Percentiles rank a stretch among this genome's conserved stretches.
phyloP scores from a whole-genome alignment of 2,888 invertebrate species.

The Apoderus coryli region DNA sequence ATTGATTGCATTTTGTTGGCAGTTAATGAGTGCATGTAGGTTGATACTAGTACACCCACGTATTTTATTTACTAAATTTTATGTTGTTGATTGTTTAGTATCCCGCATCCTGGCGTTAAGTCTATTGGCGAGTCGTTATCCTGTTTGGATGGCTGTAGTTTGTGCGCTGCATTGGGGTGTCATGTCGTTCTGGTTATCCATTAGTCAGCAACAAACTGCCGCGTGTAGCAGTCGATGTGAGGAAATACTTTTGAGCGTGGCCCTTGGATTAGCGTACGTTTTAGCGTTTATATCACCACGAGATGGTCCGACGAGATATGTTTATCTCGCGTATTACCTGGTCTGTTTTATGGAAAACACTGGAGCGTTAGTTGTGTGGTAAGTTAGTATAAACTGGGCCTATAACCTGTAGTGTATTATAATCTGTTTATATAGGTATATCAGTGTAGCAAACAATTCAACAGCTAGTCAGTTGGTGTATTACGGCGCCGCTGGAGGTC shows the following conservation, averaged over 20 bases:
- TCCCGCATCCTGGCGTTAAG: constrained; percentile 41
- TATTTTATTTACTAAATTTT: constrained; percentile 5
- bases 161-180: constrained; percentile 39
- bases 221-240: constrained; percentile 33
- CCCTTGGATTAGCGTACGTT: constrained; percentile 43
- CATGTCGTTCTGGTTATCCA: constrained; percentile 41
- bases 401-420: too few relatives aligned
- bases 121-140: constrained; percentile 39
- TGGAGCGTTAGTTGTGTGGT: constrained; percentile 34
- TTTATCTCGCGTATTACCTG: constrained; percentile 34
- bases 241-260: constrained; percentile 34
- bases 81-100: too few relatives aligned
- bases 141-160: constrained; percentile 35
- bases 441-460: constrained; percentile 32
- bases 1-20: constrained; percentile 41
- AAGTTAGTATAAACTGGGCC: too few relatives aligned
- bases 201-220: constrained; percentile 33
- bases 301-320: constrained; percentile 42
- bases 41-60: constrained; percentile 6
- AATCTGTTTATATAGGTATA: too few relatives aligned
- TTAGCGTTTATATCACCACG: constrained; percentile 44
- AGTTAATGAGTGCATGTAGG: constrained; percentile 39
- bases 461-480: constrained; percentile 29
- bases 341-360: constrained; percentile 37
- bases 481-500: constrained; percentile 31